Base-by-base conservation (phyloP, 2,797 vertebrate genomes). In the Acanthiza pusilla region DNA sequence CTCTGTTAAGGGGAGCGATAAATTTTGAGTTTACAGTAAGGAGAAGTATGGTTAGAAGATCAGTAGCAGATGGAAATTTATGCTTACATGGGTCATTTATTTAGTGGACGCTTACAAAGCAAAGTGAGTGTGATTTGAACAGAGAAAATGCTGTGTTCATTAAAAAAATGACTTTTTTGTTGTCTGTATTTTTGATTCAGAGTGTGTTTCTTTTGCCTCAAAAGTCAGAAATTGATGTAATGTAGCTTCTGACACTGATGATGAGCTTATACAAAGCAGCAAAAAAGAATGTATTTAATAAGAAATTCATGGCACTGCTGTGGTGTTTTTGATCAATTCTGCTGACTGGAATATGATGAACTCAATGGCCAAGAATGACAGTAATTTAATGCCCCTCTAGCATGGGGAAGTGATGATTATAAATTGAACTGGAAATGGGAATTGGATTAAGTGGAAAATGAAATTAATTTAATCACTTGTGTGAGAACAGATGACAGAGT, bases 371-470 rank as follows among this genome's bases (percentile, higher is more conserved):
- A 73, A 73, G 67, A 89, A 74, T 89, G 90, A 62, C 38, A 47
- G 42, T 87, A 71, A 85, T 82, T 88, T 90, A 79, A 81, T 95
- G 76, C 10, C 80, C 47, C 0, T 9, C 14, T 67, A 40, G 51
- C 71, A 26, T 27, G 34, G 67, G 34, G 53, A 84, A 90, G 34
- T 47, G 61, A 74, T 94, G 82, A 79, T 91, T 94, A 79, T 86
- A 93, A 94, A 88, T 81, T 79, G 73, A 70, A 61, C 38, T 63
- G 63, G 60, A 86, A 86, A 55, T 86, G 6, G 30, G 34, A 84
- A 81, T 73, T 92, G 34, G 72, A 80, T 95, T 84, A 95, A 94
- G 48, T 90, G 82, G 88, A 78, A 94, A 94, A 91, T 83, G 30
- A 80, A 87, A 91, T 87, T 73, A 89, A 72, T 90, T 93, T 85